Evolutionary conservation across 1,140 invertebrate genomes (phyloP).

Genomic region (Macrostomum lignano): DNA sequence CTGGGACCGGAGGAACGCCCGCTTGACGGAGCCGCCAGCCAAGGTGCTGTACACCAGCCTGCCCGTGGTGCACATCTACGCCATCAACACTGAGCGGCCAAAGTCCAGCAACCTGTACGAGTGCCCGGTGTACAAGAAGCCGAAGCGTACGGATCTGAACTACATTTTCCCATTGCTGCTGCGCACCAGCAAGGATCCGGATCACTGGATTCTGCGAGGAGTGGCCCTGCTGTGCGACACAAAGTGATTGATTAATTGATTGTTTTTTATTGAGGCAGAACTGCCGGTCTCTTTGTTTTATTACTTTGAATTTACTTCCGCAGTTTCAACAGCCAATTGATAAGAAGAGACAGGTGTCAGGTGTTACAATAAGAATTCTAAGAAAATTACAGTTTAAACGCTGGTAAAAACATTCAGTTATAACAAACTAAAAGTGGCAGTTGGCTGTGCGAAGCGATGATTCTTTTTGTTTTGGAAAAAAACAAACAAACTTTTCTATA

Average conservation of each 20-base stretch:
- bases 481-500: too few relatives aligned
- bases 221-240: constrained; percentile 79
- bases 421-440: too few relatives aligned
- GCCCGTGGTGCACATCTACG: constrained; percentile 47
- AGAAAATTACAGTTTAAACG: too few relatives aligned
- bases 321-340: too few relatives aligned
- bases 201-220: constrained; percentile 44
- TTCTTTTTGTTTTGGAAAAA: too few relatives aligned
- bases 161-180: constrained; percentile 81
- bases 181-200: constrained; percentile 32
- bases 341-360: too few relatives aligned
- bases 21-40: constrained; percentile 21
- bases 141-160: constrained; percentile 60
- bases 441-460: too few relatives aligned
- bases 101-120: constrained; percentile 67
- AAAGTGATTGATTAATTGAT: constrained; percentile 35
- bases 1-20: constrained; percentile 20
- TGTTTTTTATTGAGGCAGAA: not conserved
- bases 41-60: constrained; percentile 23
- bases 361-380: too few relatives aligned
- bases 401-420: too few relatives aligned
- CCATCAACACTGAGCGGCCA: constrained; percentile 43
- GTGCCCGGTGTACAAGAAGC: constrained; percentile 82
- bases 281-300: too few relatives aligned
- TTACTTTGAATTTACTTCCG: too few relatives aligned